A percentile compares a stretch with the other conserved stretches of the same genome.
Evolutionary conservation across 2,113 vertebrate species (phyloP).

Genomic region (Panthera leo): DNA sequence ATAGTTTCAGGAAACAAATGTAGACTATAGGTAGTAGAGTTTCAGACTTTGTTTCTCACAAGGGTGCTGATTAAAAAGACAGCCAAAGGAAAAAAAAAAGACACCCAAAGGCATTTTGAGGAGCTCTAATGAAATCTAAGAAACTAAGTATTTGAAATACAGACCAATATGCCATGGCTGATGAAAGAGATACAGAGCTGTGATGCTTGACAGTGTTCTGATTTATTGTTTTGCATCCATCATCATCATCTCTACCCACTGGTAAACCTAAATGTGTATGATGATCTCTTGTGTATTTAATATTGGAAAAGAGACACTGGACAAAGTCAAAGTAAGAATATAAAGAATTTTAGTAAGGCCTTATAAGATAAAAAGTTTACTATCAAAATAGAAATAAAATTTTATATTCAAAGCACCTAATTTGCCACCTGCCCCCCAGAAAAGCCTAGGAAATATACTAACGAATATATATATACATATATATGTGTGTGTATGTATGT

Average conservation of each 20-base stretch:
- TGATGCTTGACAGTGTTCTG: not conserved
- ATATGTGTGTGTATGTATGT: no score
- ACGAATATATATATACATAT: not conserved
- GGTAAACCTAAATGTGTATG: not conserved
- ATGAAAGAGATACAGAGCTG: fast-evolving
- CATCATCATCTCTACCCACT: not conserved
- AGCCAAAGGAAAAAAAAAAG: not conserved
- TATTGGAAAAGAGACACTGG: not conserved
- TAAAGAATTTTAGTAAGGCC: not conserved
- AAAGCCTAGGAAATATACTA: not conserved
- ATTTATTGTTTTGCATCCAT: not conserved
- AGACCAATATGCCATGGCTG: fast-evolving
- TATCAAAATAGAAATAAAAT: not conserved
- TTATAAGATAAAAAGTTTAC: not conserved
- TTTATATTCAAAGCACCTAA: not conserved
- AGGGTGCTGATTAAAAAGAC: not conserved
- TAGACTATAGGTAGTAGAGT: not conserved
- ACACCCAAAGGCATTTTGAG: not conserved
- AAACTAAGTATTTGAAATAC: not conserved
- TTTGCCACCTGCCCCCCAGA: fast-evolving
- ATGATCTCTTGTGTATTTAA: not conserved
- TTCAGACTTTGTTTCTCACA: not conserved
- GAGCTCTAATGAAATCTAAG: not conserved
- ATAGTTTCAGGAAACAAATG: not conserved
- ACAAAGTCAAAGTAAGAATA: not conserved